phyloP scores from a whole-genome alignment of 2,113 vertebrate genomes.

The Sapayoa aenigma region DNA sequence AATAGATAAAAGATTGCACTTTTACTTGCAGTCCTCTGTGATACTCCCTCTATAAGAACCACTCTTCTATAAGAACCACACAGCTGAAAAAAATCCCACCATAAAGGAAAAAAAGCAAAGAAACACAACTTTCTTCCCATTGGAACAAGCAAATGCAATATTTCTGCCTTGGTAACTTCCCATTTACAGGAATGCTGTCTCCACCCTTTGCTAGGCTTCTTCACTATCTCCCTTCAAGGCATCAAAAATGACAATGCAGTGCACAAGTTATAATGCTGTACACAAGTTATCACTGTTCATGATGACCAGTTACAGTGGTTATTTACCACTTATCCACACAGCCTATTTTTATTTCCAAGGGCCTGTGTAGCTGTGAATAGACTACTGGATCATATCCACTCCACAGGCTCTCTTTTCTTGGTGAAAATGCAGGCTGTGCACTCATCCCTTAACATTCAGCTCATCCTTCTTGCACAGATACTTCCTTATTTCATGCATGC shows the following conservation, averaged over 20 bases:
- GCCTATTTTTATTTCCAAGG: background rate
- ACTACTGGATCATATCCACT: background rate
- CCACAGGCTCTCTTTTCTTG: background rate
- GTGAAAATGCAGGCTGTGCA: background rate
- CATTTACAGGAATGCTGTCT: background rate
- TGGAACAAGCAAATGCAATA: background rate
- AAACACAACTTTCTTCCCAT: background rate
- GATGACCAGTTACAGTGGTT: background rate
- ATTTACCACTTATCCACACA: background rate
- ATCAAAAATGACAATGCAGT: background rate
- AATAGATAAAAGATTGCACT: background rate
- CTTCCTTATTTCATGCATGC: background rate
- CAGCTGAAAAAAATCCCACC: background rate
- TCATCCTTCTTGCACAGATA: background rate
- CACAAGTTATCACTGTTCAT: background rate
- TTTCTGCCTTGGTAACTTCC: background rate
- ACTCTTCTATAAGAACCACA: background rate
- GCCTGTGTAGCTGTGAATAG: background rate
- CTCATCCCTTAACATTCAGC: background rate
- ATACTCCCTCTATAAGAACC: background rate
- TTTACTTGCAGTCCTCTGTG: background rate
- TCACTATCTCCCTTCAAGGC: background rate
- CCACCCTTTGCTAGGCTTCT: background rate
- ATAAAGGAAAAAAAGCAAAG: background rate
- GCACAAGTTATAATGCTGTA: background rate